Percentiles rank a stretch among this genome's conserved stretches.
phyloP scores from a whole-genome alignment of 2,888 invertebrate genomes.

The Meghimatium bilineatum region DNA sequence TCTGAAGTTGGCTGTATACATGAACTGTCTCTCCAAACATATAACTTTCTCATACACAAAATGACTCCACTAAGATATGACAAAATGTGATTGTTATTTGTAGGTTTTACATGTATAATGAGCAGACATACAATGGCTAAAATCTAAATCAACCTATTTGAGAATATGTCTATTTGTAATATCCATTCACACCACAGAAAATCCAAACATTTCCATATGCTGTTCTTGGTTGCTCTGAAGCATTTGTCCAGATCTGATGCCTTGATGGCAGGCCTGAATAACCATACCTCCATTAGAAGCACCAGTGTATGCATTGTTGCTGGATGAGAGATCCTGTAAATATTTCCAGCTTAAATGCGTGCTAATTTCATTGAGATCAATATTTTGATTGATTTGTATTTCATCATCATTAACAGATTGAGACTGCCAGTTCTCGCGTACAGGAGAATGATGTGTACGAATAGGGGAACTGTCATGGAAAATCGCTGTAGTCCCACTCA shows the following conservation, averaged over 20 bases:
- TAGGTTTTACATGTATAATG: not conserved
- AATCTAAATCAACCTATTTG: not conserved
- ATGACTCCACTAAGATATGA: not conserved
- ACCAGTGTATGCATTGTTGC: not conserved
- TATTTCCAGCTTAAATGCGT: conserved; percentile 55
- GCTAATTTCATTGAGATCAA: conserved; percentile 51
- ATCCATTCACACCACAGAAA: conserved; percentile 52
- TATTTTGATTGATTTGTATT: conserved; percentile 19
- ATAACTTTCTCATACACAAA: too few relatives aligned
- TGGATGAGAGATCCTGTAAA: conserved; percentile 49
- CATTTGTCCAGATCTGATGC: conserved; percentile 8
- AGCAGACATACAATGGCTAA: too few relatives aligned
- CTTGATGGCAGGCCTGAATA: conserved; percentile 27
- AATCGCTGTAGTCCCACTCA: conserved; percentile 15
- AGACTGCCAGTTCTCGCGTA: conserved; percentile 10
- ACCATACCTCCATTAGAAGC: not conserved
- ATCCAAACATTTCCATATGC: conserved; percentile 51
- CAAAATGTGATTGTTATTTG: not conserved
- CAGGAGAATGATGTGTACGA: conserved; percentile 17
- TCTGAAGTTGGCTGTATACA: too few relatives aligned
- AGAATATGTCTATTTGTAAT: not conserved
- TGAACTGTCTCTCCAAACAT: too few relatives aligned
- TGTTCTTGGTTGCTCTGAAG: conserved; percentile 20
- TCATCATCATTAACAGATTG: conserved; percentile 21
- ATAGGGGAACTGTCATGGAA: conserved; percentile 31